phyloP scores from a whole-genome alignment of 1,140 invertebrate genomes.

The Hermetia illucens region DNA sequence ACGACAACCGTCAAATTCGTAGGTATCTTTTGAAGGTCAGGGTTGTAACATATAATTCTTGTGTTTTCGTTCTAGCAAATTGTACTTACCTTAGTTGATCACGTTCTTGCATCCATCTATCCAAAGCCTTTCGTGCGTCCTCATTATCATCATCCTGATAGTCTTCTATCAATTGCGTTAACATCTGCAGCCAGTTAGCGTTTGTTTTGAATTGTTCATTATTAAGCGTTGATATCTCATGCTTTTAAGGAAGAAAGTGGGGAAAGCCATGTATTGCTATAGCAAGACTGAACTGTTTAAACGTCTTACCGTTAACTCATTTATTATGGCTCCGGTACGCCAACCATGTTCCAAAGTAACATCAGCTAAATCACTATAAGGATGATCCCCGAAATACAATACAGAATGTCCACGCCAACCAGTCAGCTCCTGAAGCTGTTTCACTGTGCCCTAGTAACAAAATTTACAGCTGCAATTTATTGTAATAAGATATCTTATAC shows the following conservation, averaged over 20 bases:
- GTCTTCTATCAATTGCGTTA: constrained; percentile 83
- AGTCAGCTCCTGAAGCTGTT: constrained; percentile 79
- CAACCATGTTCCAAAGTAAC: constrained; percentile 91
- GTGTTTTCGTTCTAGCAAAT: not conserved
- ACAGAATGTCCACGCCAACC: constrained; percentile 86
- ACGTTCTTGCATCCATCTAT: constrained; percentile 69
- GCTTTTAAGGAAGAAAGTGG: constrained; percentile 41
- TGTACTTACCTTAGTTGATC: constrained; percentile 56
- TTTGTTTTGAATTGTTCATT: constrained; percentile 68
- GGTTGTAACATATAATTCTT: not conserved
- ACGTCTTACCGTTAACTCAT: constrained; percentile 62
- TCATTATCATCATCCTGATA: constrained; percentile 65
- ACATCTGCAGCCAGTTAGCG: constrained; percentile 84
- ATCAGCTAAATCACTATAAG: constrained; percentile 93
- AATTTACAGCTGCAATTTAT: constrained; percentile 5
- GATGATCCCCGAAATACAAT: constrained; percentile 95
- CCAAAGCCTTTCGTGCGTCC: constrained; percentile 51
- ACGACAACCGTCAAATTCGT: no score
- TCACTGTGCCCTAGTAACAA: constrained; percentile 66
- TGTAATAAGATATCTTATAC: constrained; percentile 33
- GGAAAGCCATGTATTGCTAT: not conserved
- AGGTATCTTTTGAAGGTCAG: not conserved
- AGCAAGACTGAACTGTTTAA: not conserved
- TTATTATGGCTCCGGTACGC: constrained; percentile 96
- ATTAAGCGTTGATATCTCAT: constrained; percentile 86